These are phyloP conservation scores for Bellardia pandia DNA, from an alignment of 2,888 invertebrate genomes.

Conservation along the genomic window DNA sequence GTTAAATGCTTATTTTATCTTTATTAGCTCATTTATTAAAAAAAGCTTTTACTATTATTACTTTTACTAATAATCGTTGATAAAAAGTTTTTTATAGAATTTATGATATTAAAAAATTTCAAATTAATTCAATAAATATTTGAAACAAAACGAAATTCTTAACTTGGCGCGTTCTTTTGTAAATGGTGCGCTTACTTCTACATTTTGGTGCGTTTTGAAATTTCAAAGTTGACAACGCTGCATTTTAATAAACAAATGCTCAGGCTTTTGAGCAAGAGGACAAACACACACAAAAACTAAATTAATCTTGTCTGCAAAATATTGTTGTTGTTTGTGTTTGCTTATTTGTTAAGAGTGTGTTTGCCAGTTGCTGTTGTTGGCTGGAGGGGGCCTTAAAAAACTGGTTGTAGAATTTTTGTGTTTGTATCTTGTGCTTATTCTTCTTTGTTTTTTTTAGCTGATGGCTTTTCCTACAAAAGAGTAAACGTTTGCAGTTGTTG, in stretches of 20 bases:
- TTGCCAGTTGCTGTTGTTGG: conserved; percentile 26
- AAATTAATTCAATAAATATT: too few species aligned
- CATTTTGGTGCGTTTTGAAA: too few species aligned
- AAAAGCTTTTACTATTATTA: too few species aligned
- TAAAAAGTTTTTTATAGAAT: too few species aligned
- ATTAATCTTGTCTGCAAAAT: conserved; percentile 60
- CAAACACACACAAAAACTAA: conserved; percentile 12
- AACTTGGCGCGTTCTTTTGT: too few species aligned
- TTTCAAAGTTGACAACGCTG: too few species aligned
- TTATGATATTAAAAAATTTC: too few species aligned
- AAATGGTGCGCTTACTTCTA: too few species aligned
- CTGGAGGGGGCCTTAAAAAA: conserved; percentile 38
- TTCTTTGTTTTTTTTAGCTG: background rate
- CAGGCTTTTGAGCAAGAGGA: conserved; percentile 16
- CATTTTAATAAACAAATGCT: conserved; percentile 28
- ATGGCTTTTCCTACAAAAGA: background rate
- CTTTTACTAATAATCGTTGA: too few species aligned
- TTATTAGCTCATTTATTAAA: too few species aligned
- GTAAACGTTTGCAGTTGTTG: background rate
- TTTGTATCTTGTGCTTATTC: conserved; percentile 1
- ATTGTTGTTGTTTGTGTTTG: conserved; percentile 14
- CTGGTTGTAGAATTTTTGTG: conserved; percentile 33
- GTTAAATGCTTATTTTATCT: too few species aligned
- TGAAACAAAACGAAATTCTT: too few species aligned
- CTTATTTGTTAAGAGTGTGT: background rate